Evolutionary conservation across 2,797 vertebrate species (phyloP).

Genomic region (Phoebastria nigripes): DNA sequence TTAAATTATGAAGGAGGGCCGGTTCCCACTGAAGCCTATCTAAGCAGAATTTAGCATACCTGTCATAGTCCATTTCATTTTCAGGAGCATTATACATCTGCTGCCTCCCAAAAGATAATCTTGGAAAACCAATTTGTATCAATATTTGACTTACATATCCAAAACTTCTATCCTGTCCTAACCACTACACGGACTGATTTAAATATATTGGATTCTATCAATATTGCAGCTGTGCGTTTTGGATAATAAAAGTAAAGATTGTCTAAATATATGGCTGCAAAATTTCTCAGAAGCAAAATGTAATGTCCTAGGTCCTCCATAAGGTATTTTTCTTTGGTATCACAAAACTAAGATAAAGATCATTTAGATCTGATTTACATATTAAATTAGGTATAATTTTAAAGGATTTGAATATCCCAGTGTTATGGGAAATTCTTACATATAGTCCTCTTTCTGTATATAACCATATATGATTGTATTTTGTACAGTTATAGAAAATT

Average conservation of each 20-base stretch:
- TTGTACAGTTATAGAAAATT: background rate
- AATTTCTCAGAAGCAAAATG: background rate
- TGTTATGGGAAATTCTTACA: background rate
- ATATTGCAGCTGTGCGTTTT: background rate
- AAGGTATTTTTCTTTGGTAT: background rate
- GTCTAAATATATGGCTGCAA: background rate
- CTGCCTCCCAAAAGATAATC: background rate
- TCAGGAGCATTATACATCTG: background rate
- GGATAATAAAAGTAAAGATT: background rate
- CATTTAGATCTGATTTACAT: background rate
- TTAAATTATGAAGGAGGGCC: constrained; percentile 21
- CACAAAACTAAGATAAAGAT: background rate
- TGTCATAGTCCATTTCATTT: constrained; percentile 47
- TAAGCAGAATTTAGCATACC: constrained; percentile 27
- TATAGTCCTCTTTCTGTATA: background rate
- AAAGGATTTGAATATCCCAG: background rate
- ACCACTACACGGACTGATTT: background rate
- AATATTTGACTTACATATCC: background rate
- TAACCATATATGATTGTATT: background rate
- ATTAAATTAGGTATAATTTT: background rate
- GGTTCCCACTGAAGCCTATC: background rate
- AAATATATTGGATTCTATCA: background rate
- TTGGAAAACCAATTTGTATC: background rate
- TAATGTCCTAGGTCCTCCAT: background rate
- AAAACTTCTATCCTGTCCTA: background rate